phyloP scores from a whole-genome alignment of 2,113 vertebrate genomes.

The Dendropsophus ebraccatus region DNA sequence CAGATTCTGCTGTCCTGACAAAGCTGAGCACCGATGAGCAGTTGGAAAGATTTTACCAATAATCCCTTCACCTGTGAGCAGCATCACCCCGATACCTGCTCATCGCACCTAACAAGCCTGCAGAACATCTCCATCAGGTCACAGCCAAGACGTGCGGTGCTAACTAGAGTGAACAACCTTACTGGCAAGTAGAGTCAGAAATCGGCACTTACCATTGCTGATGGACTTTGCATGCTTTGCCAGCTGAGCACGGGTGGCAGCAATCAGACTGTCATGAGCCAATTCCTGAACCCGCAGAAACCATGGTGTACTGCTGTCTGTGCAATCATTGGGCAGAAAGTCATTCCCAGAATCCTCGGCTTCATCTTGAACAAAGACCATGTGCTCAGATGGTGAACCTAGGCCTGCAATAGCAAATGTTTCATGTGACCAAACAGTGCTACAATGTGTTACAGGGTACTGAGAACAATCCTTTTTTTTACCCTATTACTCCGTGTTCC shows the following conservation, averaged over 20 bases:
- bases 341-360: constrained; percentile 85
- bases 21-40: too few relatives aligned
- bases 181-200: not conserved
- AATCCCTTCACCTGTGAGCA: too few relatives aligned
- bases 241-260: constrained; percentile 93
- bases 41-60: too few relatives aligned
- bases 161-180: not conserved
- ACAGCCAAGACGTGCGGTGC: not conserved
- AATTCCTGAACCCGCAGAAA: constrained; percentile 95
- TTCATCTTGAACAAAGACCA: constrained; percentile 92
- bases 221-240: constrained; percentile 90
- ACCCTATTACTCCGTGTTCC: too few relatives aligned
- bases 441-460: rapidly evolving
- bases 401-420: constrained; percentile 73
- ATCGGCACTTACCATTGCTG: constrained; percentile 77
- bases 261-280: constrained; percentile 97
- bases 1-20: too few relatives aligned
- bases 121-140: too few relatives aligned
- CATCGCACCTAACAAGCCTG: too few relatives aligned
- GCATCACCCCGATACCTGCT: too few relatives aligned
- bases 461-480: too few relatives aligned
- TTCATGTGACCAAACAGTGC: not conserved
- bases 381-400: constrained; percentile 87
- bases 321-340: constrained; percentile 83
- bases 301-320: constrained; percentile 92